Percentiles rank a stretch among this genome's conserved stretches.
phyloP scores from a whole-genome alignment of 2,797 vertebrate genomes.

The Geotrypetes seraphini region DNA sequence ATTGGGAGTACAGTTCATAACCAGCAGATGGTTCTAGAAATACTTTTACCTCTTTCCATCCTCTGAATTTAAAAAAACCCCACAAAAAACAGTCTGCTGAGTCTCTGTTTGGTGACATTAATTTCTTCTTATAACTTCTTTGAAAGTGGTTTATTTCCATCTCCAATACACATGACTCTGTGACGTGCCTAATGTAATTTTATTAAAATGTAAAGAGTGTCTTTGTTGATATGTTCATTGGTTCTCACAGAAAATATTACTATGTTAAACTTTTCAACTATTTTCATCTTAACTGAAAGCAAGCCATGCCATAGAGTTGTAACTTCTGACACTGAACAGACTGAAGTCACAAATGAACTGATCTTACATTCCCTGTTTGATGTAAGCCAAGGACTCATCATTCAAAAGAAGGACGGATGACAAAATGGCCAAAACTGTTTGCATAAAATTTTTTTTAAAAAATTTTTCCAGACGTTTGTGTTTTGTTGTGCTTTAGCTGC shows the following conservation, averaged over 20 bases:
- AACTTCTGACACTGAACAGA: slow-evolving; percentile 22
- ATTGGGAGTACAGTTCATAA: too few relatives aligned
- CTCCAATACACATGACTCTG: slow-evolving; percentile 46
- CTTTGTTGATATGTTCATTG: slow-evolving; percentile 24
- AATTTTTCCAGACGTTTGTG: too few relatives aligned
- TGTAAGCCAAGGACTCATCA: slow-evolving; percentile 5
- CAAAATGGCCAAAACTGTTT: not conserved
- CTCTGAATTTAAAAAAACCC: too few relatives aligned
- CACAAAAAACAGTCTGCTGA: too few relatives aligned
- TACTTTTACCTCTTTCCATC: too few relatives aligned
- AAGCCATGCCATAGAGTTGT: slow-evolving; percentile 2
- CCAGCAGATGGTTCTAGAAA: too few relatives aligned
- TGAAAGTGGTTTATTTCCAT: too few relatives aligned
- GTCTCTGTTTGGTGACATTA: slow-evolving; percentile 36
- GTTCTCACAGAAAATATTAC: slow-evolving; percentile 3
- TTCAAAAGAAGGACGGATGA: slow-evolving; percentile 5
- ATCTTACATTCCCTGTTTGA: slow-evolving; percentile 7
- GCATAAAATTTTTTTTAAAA: slow-evolving; percentile 29
- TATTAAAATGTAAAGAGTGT: slow-evolving; percentile 38
- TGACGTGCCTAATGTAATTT: slow-evolving; percentile 49
- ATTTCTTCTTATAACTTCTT: slow-evolving; percentile 41
- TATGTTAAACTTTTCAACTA: slow-evolving; percentile 28
- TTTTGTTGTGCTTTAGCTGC: too few relatives aligned
- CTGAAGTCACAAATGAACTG: slow-evolving; percentile 11
- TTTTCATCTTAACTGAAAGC: slow-evolving; percentile 26